phyloP scores from a whole-genome alignment of 2,113 vertebrate genomes.

The Monopterus albus region DNA sequence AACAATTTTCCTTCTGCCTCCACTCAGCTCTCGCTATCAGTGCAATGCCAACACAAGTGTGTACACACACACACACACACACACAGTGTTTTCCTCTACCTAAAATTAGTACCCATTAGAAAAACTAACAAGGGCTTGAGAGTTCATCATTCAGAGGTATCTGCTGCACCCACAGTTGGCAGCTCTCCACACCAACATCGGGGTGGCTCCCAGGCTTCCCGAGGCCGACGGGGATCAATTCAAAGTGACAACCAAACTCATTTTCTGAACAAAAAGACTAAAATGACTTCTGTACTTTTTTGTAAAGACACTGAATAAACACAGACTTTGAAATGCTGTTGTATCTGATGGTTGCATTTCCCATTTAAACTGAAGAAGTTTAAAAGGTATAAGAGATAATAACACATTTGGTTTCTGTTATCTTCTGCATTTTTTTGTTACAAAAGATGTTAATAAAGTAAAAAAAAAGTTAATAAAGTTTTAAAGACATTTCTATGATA shows the following conservation, averaged over 20 bases:
- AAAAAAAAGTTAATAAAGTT: neutral
- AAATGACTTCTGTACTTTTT: neutral
- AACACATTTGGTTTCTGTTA: too few species aligned
- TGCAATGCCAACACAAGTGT: too few species aligned
- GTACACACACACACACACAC: slow-evolving; percentile 4
- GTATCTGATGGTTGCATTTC: too few species aligned
- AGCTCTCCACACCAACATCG: slow-evolving; percentile 36
- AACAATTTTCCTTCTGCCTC: neutral
- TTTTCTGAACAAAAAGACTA: neutral
- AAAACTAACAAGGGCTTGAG: slow-evolving; percentile 62
- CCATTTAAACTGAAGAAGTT: too few species aligned
- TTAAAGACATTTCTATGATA: neutral
- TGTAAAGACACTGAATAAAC: neutral
- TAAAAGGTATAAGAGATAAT: too few species aligned
- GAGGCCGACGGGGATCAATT: slow-evolving; percentile 7
- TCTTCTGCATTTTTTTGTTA: neutral
- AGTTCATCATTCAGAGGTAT: slow-evolving; percentile 41
- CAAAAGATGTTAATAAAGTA: neutral
- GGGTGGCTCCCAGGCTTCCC: slow-evolving; percentile 19
- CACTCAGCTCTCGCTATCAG: neutral
- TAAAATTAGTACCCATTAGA: slow-evolving; percentile 46
- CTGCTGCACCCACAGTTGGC: slow-evolving; percentile 47
- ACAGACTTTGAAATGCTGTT: too few species aligned
- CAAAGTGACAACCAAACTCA: neutral
- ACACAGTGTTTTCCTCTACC: slow-evolving; percentile 20